Evolutionary conservation across 2,888 invertebrate species (phyloP), one percentile per base, ranked within the genome.

Genomic region (Tiliacea aurago): DNA sequence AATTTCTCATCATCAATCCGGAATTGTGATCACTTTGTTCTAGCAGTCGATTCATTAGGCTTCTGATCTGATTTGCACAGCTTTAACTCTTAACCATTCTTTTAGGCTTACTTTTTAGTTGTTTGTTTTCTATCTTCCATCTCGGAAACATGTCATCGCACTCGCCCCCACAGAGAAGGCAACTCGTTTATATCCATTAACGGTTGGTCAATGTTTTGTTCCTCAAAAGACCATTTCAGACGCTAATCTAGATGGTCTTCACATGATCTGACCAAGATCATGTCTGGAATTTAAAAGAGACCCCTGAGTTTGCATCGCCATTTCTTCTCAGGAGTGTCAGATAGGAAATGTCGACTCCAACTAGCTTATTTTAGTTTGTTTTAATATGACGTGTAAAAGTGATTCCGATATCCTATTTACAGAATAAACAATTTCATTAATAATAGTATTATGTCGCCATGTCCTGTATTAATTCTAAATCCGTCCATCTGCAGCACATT

Each of bases 391-490:
- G 1, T 18, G 4, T 28, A 9, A 18, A 18, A 18, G 18, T 55
- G 18, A 33, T 56, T 56, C 15, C 18, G 28, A 56, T 28, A 28
- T 55, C 9, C 1, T 15, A 28, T 55, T 55, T 18, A 28, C 28
- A 28, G 4, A 55, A 55, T 18, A 18, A 33, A 33, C 4, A 28
- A 55, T 15, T 47, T 20, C 1, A 47, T 28, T 13, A 37, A 53
- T 15, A 49, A 9, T 18, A 58, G 23, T 28, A 47, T 33, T 47
- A 56, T 49, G 56, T 62, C 41, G 1, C 23, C 51, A 51, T 55
- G 6, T 53, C 33, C 51, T 58, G 45, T 58, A 58, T 67, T 13
- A 10, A 9, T 64, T 67, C 51, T 76, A 56, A 28, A 56, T 81
- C 2, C 15, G 9, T 28, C 23, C 37, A 47, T 13, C 4, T 68